Percentiles rank a stretch among this genome's conserved stretches.
phyloP scores from a whole-genome alignment of 2,888 invertebrate species.

The Odontocerum albicorne region DNA sequence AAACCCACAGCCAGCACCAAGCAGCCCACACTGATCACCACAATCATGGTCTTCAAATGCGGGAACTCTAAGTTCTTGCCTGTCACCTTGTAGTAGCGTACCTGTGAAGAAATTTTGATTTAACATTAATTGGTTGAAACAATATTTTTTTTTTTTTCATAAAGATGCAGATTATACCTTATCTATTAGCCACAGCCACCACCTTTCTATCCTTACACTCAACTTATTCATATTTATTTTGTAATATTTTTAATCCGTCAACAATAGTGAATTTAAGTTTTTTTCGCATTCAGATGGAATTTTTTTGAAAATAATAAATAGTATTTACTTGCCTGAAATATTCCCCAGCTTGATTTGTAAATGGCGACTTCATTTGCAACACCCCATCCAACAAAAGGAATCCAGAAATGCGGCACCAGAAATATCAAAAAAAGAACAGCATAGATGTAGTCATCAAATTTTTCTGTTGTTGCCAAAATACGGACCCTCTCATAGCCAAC shows the following conservation, averaged over 20 bases:
- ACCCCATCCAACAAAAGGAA: slow-evolving; percentile 71
- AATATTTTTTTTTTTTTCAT: background rate
- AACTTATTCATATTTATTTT: no score
- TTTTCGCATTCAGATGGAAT: background rate
- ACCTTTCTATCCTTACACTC: no score
- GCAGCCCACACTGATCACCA: slow-evolving; percentile 64
- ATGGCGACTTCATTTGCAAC: slow-evolving; percentile 68
- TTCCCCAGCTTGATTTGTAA: slow-evolving; percentile 70
- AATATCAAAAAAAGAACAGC: slow-evolving; percentile 67
- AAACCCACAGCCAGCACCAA: slow-evolving; percentile 62
- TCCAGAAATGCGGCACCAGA: slow-evolving; percentile 70
- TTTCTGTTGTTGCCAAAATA: slow-evolving; percentile 61
- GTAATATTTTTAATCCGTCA: no score
- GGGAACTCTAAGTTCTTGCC: slow-evolving; percentile 66
- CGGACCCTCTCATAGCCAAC: slow-evolving; percentile 64
- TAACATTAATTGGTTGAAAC: background rate
- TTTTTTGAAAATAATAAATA: background rate
- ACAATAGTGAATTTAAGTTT: no score
- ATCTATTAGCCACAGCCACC: no score
- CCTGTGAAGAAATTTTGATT: slow-evolving; percentile 45
- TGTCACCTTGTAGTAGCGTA: slow-evolving; percentile 58
- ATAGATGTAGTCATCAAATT: slow-evolving; percentile 72
- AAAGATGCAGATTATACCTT: no score
- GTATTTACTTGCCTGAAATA: slow-evolving; percentile 57
- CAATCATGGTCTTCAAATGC: slow-evolving; percentile 60